A percentile compares a stretch with the other conserved stretches of the same genome.
These are phyloP conservation scores for Tetragonula clypearis DNA, from an alignment of 1,140 invertebrate species.

Conservation along the genomic window DNA sequence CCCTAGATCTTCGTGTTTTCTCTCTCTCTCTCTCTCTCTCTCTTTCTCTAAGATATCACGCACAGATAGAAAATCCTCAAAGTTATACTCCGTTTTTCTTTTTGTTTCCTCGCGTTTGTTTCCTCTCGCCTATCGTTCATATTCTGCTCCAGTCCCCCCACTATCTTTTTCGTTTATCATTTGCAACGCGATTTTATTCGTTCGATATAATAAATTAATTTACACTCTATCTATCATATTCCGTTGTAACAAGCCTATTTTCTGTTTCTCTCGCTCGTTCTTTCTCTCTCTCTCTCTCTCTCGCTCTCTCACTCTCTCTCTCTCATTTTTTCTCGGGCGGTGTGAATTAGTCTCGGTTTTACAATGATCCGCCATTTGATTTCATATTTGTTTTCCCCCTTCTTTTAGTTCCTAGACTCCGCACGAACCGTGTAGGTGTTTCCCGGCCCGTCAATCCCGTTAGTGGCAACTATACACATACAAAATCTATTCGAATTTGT, in stretches of 20 bases:
- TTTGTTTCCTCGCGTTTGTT: constrained; percentile 23
- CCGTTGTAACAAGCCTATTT: constrained; percentile 68
- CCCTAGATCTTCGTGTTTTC: constrained; percentile 25
- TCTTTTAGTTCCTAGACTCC: constrained; percentile 47
- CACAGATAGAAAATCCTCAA: constrained; percentile 37
- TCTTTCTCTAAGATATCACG: neutral
- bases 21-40: neutral
- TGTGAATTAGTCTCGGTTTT: constrained; percentile 32
- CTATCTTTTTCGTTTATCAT: constrained; percentile 34
- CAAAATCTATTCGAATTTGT: constrained; percentile 75
- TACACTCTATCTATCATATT: constrained; percentile 73
- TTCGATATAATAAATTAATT: constrained; percentile 78
- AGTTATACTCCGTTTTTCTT: constrained; percentile 18
- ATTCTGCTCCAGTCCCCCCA: constrained; percentile 50
- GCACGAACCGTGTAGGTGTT: constrained; percentile 29
- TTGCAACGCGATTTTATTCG: constrained; percentile 52
- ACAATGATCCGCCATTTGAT: constrained; percentile 62
- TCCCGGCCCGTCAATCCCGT: constrained; percentile 66
- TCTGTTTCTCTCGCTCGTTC: constrained; percentile 29
- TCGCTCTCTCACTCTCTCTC: neutral
- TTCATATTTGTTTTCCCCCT: constrained; percentile 17
- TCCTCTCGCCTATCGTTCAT: constrained; percentile 36
- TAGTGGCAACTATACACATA: constrained; percentile 72
- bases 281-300: too few relatives aligned
- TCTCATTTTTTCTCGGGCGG: constrained; percentile 51